phyloP scores from a whole-genome alignment of 2,113 vertebrate species.

The Dicaeum eximium region DNA sequence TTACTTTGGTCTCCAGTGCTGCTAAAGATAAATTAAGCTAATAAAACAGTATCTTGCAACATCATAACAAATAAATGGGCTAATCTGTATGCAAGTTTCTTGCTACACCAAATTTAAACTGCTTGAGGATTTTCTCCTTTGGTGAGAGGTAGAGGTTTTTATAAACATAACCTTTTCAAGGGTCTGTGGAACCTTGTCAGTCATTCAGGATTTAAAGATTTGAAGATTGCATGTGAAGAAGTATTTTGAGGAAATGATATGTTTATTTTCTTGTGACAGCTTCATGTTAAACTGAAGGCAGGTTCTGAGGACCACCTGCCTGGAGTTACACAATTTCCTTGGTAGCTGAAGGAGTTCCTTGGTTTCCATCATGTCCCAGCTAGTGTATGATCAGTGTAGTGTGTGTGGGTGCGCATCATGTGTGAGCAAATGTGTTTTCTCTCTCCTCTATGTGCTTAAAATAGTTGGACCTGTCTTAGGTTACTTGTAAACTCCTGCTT shows the following conservation, averaged over 20 bases:
- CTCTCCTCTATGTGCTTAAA: not conserved
- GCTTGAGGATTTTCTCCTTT: not conserved
- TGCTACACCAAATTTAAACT: not conserved
- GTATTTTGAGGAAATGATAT: not conserved
- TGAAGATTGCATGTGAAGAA: not conserved
- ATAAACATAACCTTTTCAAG: not conserved
- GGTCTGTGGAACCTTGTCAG: not conserved
- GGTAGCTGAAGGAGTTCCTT: not conserved
- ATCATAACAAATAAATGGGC: conserved; percentile 42
- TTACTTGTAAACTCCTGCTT: not conserved
- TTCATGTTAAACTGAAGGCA: not conserved
- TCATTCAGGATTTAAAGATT: not conserved
- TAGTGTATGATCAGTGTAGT: not conserved
- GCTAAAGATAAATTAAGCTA: conserved; percentile 52
- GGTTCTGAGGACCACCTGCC: not conserved
- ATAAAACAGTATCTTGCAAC: conserved; percentile 49
- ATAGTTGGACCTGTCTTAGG: not conserved
- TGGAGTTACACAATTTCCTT: not conserved
- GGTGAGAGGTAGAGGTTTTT: not conserved
- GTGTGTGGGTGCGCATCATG: not conserved
- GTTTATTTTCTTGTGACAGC: not conserved
- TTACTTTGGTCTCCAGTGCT: conserved; percentile 50
- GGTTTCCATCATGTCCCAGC: not conserved
- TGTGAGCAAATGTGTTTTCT: not conserved
- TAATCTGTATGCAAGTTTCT: conserved; percentile 33